phyloP scores from a whole-genome alignment of 2,888 invertebrate genomes.

The Tubiluchus corallicola region DNA sequence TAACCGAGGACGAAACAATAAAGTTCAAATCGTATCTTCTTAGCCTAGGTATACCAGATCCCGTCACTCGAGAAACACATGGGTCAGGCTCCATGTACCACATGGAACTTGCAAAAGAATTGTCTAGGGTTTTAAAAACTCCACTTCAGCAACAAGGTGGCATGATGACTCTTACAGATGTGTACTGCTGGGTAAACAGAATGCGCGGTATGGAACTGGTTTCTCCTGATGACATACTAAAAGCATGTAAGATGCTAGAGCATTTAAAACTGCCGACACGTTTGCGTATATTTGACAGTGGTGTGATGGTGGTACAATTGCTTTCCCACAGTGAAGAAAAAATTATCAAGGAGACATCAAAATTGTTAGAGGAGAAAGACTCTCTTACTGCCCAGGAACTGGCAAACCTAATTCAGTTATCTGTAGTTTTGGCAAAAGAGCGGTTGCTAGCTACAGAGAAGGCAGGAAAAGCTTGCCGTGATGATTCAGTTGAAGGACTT shows the following conservation, averaged over 20 bases:
- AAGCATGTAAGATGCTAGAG: constrained; percentile 48
- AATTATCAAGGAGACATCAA: constrained; percentile 27
- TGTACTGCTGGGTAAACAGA: constrained; percentile 87
- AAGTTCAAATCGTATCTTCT: constrained; percentile 86
- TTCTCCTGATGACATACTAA: constrained; percentile 87
- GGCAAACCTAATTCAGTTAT: constrained; percentile 59
- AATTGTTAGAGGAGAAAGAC: constrained; percentile 34
- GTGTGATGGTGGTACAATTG: constrained; percentile 81
- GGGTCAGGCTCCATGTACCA: constrained; percentile 70
- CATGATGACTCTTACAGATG: constrained; percentile 89
- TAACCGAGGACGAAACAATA: constrained; percentile 86
- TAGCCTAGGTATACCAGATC: constrained; percentile 92
- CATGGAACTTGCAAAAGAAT: constrained; percentile 60
- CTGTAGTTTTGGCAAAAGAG: constrained; percentile 74
- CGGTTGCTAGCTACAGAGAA: constrained; percentile 65
- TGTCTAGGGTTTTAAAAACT: constrained; percentile 57
- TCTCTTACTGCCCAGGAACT: constrained; percentile 69
- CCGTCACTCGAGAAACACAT: constrained; percentile 78
- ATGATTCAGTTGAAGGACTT: constrained; percentile 85
- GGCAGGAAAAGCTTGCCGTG: constrained; percentile 67
- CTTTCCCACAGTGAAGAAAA: constrained; percentile 38
- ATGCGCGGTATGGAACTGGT: constrained; percentile 85
- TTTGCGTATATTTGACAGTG: constrained; percentile 68
- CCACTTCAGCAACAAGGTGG: constrained; percentile 69
- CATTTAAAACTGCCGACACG: constrained; percentile 22